Evolutionary conservation across 53 echinoderm and acorn worm species (phyloP), one percentile per base, ranked within the genome.

Genomic region (Luidia sarsii): DNA sequence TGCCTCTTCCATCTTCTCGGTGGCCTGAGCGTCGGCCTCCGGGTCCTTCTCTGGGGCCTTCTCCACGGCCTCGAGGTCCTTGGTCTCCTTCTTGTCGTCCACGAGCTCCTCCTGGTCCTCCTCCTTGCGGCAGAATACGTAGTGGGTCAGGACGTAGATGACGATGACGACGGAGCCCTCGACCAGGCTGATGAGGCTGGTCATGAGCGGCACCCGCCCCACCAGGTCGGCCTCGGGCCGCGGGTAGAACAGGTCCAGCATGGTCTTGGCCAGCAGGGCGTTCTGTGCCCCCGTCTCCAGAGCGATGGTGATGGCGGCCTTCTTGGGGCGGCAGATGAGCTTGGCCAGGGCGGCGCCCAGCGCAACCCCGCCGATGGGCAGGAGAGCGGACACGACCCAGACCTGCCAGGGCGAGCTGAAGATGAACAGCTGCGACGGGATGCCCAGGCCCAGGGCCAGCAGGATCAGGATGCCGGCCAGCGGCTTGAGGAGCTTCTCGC

Each of bases 151-250:
- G 4, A 72, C 34, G 74, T 91, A 91, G 38, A 86, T 70, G 27
- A 61, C 45, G 5, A 79, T 75, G n/a, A 83, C 73, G 32, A 86
- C 33, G 36, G 77, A 52, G 9, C 95, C 92, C 52, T 92, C 95
- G 3, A 90, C 43, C 48, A 92, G 83, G 13, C 92, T 89, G 65
- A 86, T 63, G 38, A 95, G 81, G 39, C 87, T 68, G 55, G 86
- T 89, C 41, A 95, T 75, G 49, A 81, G 84, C 8, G 95, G 89
- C 36, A 95, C 87, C 9, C 95, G 83, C 45, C 85, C 82, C 2
- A 92, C 85, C 10, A 95, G 77, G 79, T 95, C 95, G 3, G 89
- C 80, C 68, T 95, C 95, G n/a, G 95, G 95, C 16, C 87, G 85
- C 1, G 92, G 92, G 67, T 95, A 95, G 71, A 92, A 89, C 13